Evolutionary conservation across 1,140 invertebrate species (phyloP).

Genomic region (Bombus ignitus): DNA sequence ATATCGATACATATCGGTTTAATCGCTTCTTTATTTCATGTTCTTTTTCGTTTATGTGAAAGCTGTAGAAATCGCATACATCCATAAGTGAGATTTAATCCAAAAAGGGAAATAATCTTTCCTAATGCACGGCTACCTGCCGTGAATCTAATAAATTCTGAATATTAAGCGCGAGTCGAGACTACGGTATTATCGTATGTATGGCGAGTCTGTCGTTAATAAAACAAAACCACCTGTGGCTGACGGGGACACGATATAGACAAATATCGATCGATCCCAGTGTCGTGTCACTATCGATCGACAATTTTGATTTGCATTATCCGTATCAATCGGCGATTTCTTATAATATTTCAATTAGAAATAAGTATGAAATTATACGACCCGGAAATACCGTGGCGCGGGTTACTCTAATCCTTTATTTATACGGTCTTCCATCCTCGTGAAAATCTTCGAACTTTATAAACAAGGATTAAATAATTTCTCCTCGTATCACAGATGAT

Average conservation of each 20-base stretch:
- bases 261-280: slow-evolving; percentile 55
- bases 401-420: background rate
- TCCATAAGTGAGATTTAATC: slow-evolving; percentile 24
- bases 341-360: background rate
- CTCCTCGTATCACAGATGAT: background rate
- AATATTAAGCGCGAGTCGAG: slow-evolving; percentile 10
- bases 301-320: background rate
- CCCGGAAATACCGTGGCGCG: background rate
- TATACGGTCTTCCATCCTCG: background rate
- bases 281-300: slow-evolving; percentile 20
- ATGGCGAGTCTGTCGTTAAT: slow-evolving; percentile 57
- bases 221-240: slow-evolving; percentile 75
- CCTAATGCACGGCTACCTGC: background rate
- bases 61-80: background rate
- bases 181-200: slow-evolving; percentile 19
- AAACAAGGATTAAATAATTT: background rate
- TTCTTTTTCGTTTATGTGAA: background rate
- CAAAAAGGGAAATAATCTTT: slow-evolving; percentile 2
- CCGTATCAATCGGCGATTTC: background rate
- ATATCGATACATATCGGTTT: background rate
- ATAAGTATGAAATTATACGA: background rate
- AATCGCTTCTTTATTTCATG: background rate
- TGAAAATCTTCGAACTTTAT: background rate
- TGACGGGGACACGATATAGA: slow-evolving; percentile 51
- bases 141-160: slow-evolving; percentile 22